These are phyloP conservation scores for Drosophila austrosaltans DNA, from an alignment of 2,888 invertebrate species.

Conservation along the genomic window DNA sequence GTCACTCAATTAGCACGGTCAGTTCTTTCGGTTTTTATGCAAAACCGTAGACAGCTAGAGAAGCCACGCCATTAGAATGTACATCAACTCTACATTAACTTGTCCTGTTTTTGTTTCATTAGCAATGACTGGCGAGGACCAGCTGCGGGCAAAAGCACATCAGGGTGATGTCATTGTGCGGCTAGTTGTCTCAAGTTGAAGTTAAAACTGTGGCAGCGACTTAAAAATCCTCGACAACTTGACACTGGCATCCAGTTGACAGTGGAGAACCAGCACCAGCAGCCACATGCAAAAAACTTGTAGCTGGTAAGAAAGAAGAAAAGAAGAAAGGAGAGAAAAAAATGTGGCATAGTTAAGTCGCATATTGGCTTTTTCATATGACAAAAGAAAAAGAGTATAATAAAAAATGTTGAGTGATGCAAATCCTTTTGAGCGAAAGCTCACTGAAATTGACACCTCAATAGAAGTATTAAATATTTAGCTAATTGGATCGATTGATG, in stretches of 20 bases:
- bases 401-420: conserved; percentile 24
- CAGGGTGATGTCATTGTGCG: conserved; percentile 58
- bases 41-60: conserved; percentile 53
- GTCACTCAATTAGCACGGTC: conserved; percentile 74
- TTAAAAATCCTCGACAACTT: conserved; percentile 54
- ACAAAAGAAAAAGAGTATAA: conserved; percentile 21
- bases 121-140: conserved; percentile 52
- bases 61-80: conserved; percentile 68
- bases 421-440: background rate
- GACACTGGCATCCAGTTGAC: conserved; percentile 44
- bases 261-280: background rate
- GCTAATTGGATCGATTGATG: background rate
- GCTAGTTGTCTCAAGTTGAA: conserved; percentile 65
- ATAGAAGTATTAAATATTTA: background rate
- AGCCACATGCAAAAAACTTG: background rate
- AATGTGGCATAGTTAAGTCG: conserved; percentile 30
- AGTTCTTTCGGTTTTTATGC: conserved; percentile 66
- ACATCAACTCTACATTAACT: conserved; percentile 78
- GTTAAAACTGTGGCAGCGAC: conserved; percentile 50
- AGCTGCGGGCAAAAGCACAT: conserved; percentile 9
- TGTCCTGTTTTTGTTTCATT: conserved; percentile 79
- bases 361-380: conserved; percentile 63
- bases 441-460: background rate
- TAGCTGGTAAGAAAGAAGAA: background rate
- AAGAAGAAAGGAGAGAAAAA: conserved; percentile 22